Percentiles rank a stretch among this genome's conserved stretches.
phyloP scores from a whole-genome alignment of 1,140 invertebrate species.

The Latrodectus geometricus region DNA sequence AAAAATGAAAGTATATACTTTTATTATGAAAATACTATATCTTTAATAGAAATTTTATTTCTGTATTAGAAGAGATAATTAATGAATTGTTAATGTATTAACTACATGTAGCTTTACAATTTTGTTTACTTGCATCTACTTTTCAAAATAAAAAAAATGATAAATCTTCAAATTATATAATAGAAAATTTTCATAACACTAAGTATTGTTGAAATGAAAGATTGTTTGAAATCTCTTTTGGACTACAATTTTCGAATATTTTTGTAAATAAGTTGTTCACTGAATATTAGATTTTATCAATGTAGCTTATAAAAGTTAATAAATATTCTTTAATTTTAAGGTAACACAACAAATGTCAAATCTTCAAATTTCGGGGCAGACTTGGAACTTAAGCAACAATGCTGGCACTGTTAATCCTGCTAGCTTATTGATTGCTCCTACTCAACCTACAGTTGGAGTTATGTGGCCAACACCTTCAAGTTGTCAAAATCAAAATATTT shows the following conservation, averaged over 20 bases:
- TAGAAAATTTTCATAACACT: background rate
- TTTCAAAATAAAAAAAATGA: too few species aligned
- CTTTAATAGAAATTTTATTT: background rate
- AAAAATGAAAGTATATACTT: too few species aligned
- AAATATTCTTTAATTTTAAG: conserved; percentile 24
- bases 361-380: conserved; percentile 42
- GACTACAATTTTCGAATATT: background rate
- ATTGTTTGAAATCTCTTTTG: background rate
- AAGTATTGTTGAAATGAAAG: background rate
- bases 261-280: background rate
- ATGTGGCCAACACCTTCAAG: conserved; percentile 44
- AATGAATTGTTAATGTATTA: too few species aligned
- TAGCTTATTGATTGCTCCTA: conserved; percentile 27
- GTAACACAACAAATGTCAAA: conserved; percentile 50
- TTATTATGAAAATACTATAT: background rate
- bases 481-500: conserved; percentile 53
- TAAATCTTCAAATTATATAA: too few species aligned
- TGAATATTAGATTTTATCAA: too few species aligned
- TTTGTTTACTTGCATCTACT: too few species aligned
- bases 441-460: conserved; percentile 35
- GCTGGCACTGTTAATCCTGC: conserved; percentile 17
- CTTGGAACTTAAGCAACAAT: conserved; percentile 38
- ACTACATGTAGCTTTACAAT: too few species aligned
- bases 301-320: background rate
- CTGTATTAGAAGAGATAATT: too few species aligned